Percentiles rank a stretch among this genome's conserved stretches.
Conservation (phyloP, 2,797 vertebrate genomes). For the Peromyscus melanophrys region DNA sequence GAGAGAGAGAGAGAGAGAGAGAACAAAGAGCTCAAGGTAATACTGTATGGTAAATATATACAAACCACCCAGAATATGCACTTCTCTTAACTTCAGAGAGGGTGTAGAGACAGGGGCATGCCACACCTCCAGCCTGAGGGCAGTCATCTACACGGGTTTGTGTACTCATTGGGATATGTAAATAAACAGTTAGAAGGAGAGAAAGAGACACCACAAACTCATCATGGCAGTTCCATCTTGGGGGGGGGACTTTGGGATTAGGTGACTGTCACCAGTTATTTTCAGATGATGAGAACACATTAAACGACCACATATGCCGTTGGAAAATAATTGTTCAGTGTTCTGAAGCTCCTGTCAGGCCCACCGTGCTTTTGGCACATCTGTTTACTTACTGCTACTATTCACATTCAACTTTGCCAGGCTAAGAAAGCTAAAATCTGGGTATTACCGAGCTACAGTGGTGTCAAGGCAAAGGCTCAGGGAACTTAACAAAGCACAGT, state of each 20-base stretch:
- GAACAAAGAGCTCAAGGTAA: not conserved
- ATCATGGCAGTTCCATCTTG: not conserved
- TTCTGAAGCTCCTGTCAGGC: not conserved
- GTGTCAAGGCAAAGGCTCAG: not conserved
- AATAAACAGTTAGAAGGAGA: not conserved
- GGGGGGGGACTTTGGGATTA: slow-evolving; percentile 4
- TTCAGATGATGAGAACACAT: slow-evolving; percentile 13
- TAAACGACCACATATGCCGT: not conserved
- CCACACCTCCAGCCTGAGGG: not conserved
- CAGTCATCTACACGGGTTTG: not conserved
- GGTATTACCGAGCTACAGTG: not conserved
- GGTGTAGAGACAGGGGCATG: not conserved
- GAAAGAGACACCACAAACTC: not conserved
- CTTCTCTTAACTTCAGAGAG: not conserved
- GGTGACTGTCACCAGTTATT: not conserved
- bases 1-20: not conserved
- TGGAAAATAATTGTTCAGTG: slow-evolving; percentile 50
- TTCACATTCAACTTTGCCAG: not conserved
- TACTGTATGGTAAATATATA: not conserved
- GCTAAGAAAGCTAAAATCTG: slow-evolving; percentile 11
- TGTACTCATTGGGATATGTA: not conserved
- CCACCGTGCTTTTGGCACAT: not conserved
- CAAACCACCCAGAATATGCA: not conserved
- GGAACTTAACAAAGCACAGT: not conserved
- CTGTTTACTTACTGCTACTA: not conserved